A percentile compares a stretch with the other conserved stretches of the same genome.
phyloP scores from a whole-genome alignment of 2,113 vertebrate genomes.

The Patagioenas fasciata region DNA sequence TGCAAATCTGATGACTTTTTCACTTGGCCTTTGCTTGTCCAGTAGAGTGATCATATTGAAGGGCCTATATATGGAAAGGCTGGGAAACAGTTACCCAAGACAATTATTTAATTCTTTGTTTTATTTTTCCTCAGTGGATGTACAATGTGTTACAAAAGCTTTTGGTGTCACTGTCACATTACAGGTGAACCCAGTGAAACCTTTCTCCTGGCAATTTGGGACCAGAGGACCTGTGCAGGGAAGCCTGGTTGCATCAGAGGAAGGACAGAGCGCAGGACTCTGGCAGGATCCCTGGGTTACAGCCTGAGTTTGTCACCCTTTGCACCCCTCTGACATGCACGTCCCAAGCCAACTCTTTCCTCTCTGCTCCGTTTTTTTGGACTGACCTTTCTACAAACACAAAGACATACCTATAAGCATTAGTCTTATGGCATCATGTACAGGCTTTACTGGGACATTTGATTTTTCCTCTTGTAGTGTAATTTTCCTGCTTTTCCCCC shows the following conservation, averaged over 20 bases:
- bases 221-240: background rate
- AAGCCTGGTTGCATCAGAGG: accelerated
- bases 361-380: background rate
- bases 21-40: background rate
- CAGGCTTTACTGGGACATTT: background rate
- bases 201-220: background rate
- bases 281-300: background rate
- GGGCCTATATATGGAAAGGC: background rate
- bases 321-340: background rate
- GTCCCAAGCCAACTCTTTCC: background rate
- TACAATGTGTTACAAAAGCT: background rate
- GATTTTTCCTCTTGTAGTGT: background rate
- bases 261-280: background rate
- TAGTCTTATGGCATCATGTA: background rate
- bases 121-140: background rate
- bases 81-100: background rate
- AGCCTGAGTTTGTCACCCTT: background rate
- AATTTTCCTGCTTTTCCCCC: background rate
- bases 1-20: background rate
- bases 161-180: background rate
- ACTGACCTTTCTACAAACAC: background rate
- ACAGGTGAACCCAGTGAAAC: background rate
- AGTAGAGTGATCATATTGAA: background rate
- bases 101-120: background rate
- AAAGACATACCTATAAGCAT: background rate